phyloP scores from a whole-genome alignment of 2,797 vertebrate species.

The Pelobates cultripes region DNA sequence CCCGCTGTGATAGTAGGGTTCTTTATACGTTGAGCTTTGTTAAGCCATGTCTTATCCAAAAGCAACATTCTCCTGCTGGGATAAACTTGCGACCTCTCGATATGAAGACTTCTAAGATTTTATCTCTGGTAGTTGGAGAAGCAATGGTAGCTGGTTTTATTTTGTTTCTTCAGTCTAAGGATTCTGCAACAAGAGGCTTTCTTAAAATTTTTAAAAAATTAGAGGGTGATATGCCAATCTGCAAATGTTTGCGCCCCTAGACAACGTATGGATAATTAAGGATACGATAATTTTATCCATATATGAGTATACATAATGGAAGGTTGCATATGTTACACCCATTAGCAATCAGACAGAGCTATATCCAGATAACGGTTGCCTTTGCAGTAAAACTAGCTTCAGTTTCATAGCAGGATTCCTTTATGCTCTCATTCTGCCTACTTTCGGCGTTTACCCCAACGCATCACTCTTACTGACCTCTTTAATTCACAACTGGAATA shows the following conservation, averaged over 20 bases:
- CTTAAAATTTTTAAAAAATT: background rate
- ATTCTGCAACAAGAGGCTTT: too few species aligned
- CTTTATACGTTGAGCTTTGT: too few species aligned
- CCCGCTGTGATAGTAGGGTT: too few species aligned
- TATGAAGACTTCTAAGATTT: too few species aligned
- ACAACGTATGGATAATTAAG: background rate
- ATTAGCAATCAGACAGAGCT: slow-evolving; percentile 31
- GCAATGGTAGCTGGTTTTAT: too few species aligned
- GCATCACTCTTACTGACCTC: slow-evolving; percentile 47
- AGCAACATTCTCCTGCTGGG: too few species aligned
- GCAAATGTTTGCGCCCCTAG: background rate
- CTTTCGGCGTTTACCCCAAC: slow-evolving; percentile 1
- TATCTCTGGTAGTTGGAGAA: too few species aligned
- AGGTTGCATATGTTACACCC: background rate
- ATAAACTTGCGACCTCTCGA: too few species aligned
- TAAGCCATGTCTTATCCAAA: too few species aligned
- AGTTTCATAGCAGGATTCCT: slow-evolving; percentile 26
- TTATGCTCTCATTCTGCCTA: slow-evolving; percentile 16
- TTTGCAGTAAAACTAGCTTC: slow-evolving; percentile 28
- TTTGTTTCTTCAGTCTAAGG: too few species aligned
- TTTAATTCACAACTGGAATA: slow-evolving; percentile 47
- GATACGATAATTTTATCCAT: background rate
- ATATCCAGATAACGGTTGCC: slow-evolving; percentile 45
- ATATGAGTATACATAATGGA: slow-evolving; percentile 2
- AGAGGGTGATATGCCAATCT: background rate